Evolutionary conservation across 1,140 invertebrate genomes (phyloP).

Genomic region (Dreissena rostriformis): DNA sequence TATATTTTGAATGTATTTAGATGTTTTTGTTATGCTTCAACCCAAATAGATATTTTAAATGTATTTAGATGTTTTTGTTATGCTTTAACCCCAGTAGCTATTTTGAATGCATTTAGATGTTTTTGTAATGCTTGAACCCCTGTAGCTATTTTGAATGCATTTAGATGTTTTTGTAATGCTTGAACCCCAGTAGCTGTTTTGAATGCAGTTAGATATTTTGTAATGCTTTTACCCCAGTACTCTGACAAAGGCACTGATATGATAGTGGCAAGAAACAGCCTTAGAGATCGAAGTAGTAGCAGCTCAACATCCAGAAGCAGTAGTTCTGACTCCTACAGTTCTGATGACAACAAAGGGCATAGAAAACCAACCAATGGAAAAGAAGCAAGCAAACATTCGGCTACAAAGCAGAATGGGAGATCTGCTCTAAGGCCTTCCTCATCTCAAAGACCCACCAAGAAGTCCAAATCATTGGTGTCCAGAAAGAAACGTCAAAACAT

Average conservation of each 20-base stretch:
- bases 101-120: too few relatives aligned
- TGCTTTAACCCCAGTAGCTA: too few relatives aligned
- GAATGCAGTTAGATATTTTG: too few relatives aligned
- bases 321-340: conserved; percentile 1
- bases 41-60: too few relatives aligned
- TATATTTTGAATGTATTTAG: too few relatives aligned
- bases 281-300: conserved; percentile 5
- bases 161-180: too few relatives aligned
- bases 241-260: conserved; percentile 5
- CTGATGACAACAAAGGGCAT: conserved; percentile 1
- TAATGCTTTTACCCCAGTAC: too few relatives aligned
- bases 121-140: too few relatives aligned
- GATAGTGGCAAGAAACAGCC: background rate
- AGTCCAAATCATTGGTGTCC: conserved; percentile 34
- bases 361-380: conserved; percentile 29
- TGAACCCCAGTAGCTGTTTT: too few relatives aligned
- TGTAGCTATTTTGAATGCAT: too few relatives aligned
- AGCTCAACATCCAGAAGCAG: conserved; percentile 19
- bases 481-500: conserved; percentile 37
- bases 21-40: too few relatives aligned
- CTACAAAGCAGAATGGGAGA: conserved; percentile 10
- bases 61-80: too few relatives aligned
- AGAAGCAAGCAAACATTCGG: background rate
- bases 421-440: background rate
- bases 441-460: conserved; percentile 14